Evolutionary conservation across 1,140 invertebrate species (phyloP).

Genomic region (Adoxophyes honmai): DNA sequence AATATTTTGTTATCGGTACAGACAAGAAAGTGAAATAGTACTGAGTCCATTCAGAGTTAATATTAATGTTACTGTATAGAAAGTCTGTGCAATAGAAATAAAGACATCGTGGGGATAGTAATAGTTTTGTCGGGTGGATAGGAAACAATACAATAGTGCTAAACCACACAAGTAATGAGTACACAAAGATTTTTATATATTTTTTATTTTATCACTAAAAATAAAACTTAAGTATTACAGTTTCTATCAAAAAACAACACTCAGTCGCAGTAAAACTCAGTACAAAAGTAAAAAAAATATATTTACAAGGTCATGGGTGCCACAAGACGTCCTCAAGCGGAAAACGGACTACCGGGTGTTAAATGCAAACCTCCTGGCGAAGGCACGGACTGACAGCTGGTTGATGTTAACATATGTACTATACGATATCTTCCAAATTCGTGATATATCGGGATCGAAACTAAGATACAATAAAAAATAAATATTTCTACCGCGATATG

Average conservation of each 20-base stretch:
- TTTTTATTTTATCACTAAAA: conserved; percentile 76
- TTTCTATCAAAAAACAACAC: conserved; percentile 73
- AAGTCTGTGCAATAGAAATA: conserved; percentile 54
- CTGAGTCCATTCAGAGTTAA: conserved; percentile 48
- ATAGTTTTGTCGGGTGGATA: conserved; percentile 42
- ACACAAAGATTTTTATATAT: conserved; percentile 66
- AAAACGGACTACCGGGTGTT: conserved; percentile 38
- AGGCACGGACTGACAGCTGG: conserved; percentile 1
- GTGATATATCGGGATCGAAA: conserved; percentile 27
- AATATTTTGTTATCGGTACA: conserved; percentile 2
- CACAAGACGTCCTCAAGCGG: conserved; percentile 27
- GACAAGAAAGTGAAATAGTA: conserved; percentile 40
- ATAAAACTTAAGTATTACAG: conserved; percentile 76
- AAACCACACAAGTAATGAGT: conserved; percentile 38
- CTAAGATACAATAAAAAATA: conserved; percentile 59
- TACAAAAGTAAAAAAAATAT: conserved; percentile 46
- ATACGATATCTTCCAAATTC: conserved; percentile 1
- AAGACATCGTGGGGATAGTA: conserved; percentile 51
- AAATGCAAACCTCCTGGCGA: conserved; percentile 55
- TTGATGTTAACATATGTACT: not conserved
- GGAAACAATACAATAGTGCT: conserved; percentile 57
- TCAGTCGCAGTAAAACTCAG: conserved; percentile 70
- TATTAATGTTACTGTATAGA: conserved; percentile 62
- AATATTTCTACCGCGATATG: conserved; percentile 63
- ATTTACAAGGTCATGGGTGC: conserved; percentile 67